Base-by-base conservation (phyloP, 2,797 vertebrate species). In the Chloroceryle inda region DNA sequence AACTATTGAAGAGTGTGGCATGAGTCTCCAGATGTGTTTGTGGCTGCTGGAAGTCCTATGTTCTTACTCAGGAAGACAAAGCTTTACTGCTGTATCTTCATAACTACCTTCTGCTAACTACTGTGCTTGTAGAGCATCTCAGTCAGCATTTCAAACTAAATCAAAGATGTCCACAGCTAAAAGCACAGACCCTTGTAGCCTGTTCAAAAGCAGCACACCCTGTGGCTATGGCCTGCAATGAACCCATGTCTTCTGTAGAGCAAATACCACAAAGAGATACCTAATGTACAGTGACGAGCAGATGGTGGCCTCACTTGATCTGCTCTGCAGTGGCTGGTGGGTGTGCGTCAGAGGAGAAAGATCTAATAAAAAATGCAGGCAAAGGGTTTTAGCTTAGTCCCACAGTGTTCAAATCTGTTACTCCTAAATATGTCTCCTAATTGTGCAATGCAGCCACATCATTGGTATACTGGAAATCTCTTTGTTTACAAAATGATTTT, bases 391-490 rank as follows among this genome's bases (percentile, higher is more conserved):
- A 91, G 59, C 52, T 24, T 78, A 18, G 83, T 78, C 37, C 33
- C 71, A 67, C 81, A 13, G 37, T 63, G 26, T 67, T 88, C 27
- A 21, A 84, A 69, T 58, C 59, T 94, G 33, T 59, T 85, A n/a
- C 44, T 89, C 33, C 44, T 83, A 86, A 88, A 69, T 49, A n/a
- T 0, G 0, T 45, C 37, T 69, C 59, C 82, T 45, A 67, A 67
- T 81, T 85, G 85, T 90, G 80, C 77, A 87, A 58, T 68, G 53
- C 63, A 69, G 47, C 71, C 80, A 58, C 71, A 67, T 74, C 37
- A 53, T 29, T 85, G 74, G n/a, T 64, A 58, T 74, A 59, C n/a
- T 95, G 87, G 50, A 94, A 94, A 96, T 88, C 22, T 21, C 40
- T 62, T 81, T 90, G 67, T 94, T 96, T 94, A 82, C 90, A 86